Conservation (phyloP, 2,113 vertebrate species). For the Chloroceryle aenea region DNA sequence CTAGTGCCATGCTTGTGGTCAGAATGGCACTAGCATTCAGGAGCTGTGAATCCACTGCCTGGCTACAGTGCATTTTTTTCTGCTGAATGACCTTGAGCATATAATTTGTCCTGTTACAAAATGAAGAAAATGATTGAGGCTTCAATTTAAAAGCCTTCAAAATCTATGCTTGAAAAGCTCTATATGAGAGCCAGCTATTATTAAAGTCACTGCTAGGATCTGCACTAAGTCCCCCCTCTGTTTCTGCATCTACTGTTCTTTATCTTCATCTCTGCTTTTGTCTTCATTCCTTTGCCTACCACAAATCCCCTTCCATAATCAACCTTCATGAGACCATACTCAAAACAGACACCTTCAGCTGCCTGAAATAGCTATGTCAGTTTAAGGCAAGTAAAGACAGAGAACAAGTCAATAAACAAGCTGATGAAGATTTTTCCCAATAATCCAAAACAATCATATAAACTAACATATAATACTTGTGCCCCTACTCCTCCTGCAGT, state of each 20-base stretch:
- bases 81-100: neutral
- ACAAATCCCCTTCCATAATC: neutral
- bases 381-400: neutral
- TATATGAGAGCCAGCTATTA: neutral
- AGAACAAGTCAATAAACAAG: neutral
- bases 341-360: neutral
- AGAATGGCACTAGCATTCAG: neutral
- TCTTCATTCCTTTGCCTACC: neutral
- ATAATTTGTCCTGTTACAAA: neutral
- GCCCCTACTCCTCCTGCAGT: neutral
- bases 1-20: neutral
- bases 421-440: neutral
- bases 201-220: neutral
- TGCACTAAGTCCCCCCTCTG: neutral
- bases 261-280: neutral
- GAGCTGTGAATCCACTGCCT: neutral
- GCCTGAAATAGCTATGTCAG: neutral
- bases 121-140: constrained; percentile 1
- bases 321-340: neutral
- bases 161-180: neutral
- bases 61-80: neutral
- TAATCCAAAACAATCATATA: neutral
- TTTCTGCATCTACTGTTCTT: neutral
- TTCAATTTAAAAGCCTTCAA: constrained; percentile 13
- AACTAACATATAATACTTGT: neutral